phyloP scores from a whole-genome alignment of 2,797 vertebrate species.

The Cossypha niveicapilla region DNA sequence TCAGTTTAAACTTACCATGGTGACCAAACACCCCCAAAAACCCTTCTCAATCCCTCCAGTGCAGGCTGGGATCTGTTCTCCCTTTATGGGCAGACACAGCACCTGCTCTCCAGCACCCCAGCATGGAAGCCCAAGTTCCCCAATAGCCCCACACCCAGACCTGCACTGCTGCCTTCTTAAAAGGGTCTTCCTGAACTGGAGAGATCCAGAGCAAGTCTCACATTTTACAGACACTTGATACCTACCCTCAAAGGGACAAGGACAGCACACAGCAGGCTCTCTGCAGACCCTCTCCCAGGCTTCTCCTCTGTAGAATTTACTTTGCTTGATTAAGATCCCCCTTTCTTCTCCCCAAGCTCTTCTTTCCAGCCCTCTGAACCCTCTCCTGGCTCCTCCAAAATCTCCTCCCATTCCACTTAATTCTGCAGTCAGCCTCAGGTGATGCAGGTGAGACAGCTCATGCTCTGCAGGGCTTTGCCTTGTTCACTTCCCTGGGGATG shows the following conservation, averaged over 20 bases:
- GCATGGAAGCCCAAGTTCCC: fast-evolving
- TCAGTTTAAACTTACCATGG: fast-evolving
- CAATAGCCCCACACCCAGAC: not conserved
- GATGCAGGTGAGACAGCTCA: not conserved
- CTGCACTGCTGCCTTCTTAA: too few relatives aligned
- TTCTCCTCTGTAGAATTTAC: not conserved
- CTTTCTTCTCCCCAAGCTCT: fast-evolving
- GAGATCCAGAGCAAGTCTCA: not conserved
- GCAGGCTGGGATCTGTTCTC: not conserved
- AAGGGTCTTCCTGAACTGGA: not conserved
- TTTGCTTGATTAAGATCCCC: not conserved
- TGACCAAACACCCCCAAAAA: not conserved
- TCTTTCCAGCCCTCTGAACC: not conserved
- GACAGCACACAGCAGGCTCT: fast-evolving
- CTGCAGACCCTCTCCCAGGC: not conserved
- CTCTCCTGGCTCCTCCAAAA: not conserved
- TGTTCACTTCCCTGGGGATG: fast-evolving
- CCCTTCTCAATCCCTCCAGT: not conserved
- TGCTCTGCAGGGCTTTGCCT: not conserved
- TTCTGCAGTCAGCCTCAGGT: not conserved
- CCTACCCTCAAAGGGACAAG: not conserved
- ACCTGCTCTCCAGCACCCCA: not conserved
- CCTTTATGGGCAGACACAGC: fast-evolving
- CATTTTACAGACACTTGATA: not conserved
- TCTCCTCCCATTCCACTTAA: fast-evolving